Conservation (phyloP, 2,113 vertebrate species). For the Boleophthalmus pectinirostris region DNA sequence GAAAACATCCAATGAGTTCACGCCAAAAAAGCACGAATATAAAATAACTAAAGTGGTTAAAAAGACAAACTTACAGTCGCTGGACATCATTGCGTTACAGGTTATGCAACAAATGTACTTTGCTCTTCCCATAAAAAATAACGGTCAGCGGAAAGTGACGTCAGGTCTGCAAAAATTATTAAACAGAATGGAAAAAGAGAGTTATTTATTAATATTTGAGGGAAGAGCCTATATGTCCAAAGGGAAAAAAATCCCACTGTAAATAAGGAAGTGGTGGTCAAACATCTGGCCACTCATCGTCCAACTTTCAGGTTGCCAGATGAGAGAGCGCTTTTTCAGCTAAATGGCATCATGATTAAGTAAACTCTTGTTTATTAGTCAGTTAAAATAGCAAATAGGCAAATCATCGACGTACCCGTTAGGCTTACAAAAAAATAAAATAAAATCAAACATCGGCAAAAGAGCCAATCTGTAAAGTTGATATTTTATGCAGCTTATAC, state of each 20-base stretch:
- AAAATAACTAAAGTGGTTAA: not conserved
- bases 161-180: not conserved
- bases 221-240: not conserved
- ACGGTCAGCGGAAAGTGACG: not conserved
- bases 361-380: too few relatives aligned
- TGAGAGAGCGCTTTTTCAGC: not conserved
- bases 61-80: slow-evolving; percentile 7
- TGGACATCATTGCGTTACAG: slow-evolving; percentile 6
- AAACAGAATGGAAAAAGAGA: not conserved
- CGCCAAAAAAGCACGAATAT: slow-evolving; percentile 3
- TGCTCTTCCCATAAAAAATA: not conserved
- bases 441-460: too few relatives aligned
- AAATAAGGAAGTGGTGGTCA: not conserved
- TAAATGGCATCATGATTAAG: not conserved
- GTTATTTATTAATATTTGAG: not conserved
- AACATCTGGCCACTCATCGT: not conserved
- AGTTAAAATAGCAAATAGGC: too few relatives aligned
- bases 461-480: too few relatives aligned
- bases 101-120: not conserved
- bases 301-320: not conserved
- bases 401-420: too few relatives aligned
- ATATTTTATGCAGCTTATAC: too few relatives aligned
- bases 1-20: not conserved
- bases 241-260: not conserved
- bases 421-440: too few relatives aligned